Percentiles rank a stretch among this genome's conserved stretches.
Evolutionary conservation across 2,113 vertebrate species (phyloP).

Genomic region (Buteo buteo): DNA sequence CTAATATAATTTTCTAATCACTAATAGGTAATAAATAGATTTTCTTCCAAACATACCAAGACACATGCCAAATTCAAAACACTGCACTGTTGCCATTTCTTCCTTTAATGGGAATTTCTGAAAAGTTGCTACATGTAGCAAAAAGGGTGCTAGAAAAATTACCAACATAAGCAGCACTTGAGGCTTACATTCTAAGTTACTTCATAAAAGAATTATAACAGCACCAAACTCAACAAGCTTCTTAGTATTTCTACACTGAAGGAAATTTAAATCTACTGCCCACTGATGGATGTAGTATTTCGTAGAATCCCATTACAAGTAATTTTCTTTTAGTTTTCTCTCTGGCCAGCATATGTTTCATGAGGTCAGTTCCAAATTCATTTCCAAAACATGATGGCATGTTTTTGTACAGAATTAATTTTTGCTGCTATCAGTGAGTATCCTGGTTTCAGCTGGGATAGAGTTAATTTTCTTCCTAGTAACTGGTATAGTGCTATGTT

Average conservation of each 20-base stretch:
- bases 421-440: background rate
- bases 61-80: background rate
- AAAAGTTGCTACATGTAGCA: rapidly evolving
- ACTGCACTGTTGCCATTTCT: background rate
- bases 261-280: background rate
- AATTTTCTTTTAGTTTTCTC: background rate
- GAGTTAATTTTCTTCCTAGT: too few species aligned
- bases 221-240: background rate
- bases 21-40: rapidly evolving
- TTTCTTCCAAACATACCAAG: background rate
- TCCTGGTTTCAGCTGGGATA: too few species aligned
- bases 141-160: background rate
- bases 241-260: background rate
- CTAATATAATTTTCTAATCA: background rate
- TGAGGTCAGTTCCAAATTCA: background rate
- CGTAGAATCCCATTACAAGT: background rate
- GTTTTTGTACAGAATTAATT: background rate
- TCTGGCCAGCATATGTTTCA: background rate
- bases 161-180: background rate
- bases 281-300: background rate
- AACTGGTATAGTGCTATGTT: too few species aligned
- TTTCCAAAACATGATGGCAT: background rate
- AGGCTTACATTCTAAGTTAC: background rate
- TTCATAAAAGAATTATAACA: background rate
- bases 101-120: background rate